These are phyloP conservation scores for Mugil cephalus DNA, from an alignment of 2,113 vertebrate species.

Conservation along the genomic window DNA sequence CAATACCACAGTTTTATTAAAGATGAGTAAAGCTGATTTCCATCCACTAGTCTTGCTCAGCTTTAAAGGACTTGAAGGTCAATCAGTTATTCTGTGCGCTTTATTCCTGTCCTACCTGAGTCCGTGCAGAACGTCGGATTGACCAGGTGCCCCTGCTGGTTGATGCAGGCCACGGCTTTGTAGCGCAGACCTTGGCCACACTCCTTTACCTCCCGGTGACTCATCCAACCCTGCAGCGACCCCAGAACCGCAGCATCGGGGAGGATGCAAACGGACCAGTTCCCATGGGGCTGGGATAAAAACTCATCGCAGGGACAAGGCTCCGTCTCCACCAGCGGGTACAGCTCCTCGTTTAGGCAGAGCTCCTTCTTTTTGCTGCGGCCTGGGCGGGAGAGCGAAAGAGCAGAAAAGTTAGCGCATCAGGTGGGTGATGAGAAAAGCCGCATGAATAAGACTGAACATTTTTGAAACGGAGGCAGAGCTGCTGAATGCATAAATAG, in stretches of 20 bases:
- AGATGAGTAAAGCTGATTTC: background rate
- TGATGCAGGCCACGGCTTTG: conserved; percentile 87
- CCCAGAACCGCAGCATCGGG: conserved; percentile 60
- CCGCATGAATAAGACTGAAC: background rate
- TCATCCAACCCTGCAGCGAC: conserved; percentile 60
- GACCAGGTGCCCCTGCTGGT: conserved; percentile 85
- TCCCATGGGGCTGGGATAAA: conserved; percentile 88
- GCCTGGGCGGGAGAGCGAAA: conserved; percentile 81
- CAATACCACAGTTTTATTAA: background rate
- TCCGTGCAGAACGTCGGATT: conserved; percentile 86
- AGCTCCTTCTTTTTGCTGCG: conserved; percentile 94
- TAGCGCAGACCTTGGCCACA: conserved; percentile 90
- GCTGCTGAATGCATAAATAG: conserved; percentile 25
- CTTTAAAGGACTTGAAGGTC: no score
- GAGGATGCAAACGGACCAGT: conserved; percentile 95
- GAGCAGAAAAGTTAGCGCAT: conserved; percentile 11
- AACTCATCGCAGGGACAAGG: conserved; percentile 89
- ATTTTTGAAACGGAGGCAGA: background rate
- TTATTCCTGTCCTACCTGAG: conserved; percentile 84
- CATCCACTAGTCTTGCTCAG: no score
- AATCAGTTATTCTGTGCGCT: background rate
- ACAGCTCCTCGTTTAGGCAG: conserved; percentile 87
- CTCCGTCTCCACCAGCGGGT: conserved; percentile 89
- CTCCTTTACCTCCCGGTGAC: conserved; percentile 77
- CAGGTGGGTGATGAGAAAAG: background rate